Base-by-base conservation (phyloP, 92 coral and sea anemone genomes). In the Muricea muricata region DNA sequence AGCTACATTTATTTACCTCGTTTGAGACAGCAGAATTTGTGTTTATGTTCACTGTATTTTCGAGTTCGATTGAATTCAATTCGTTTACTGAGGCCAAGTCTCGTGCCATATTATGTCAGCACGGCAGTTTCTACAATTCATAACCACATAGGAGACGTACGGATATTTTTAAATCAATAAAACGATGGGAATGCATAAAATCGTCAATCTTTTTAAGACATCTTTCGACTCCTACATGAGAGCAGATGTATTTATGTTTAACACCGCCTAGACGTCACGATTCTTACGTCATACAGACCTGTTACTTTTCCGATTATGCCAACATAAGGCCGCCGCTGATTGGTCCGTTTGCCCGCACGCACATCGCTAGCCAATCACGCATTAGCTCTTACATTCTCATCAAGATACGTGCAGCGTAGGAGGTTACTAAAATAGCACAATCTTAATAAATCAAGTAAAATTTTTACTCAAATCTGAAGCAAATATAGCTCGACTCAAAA, bases 181-280 rank as follows among this genome's bases (percentile, higher is more conserved):
- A 48, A 57, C 65, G 33, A 35, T 15, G 31, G 6, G 12, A 74
- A 78, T 28, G 40, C 10, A 50, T 75, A 75, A 50, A 75, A 13
- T 75, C 61, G 24, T 28, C 65, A 57, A 75, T 50, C 80, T 75
- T 75, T 75, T n/a, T 52, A 13, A 65, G 28, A 9, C 70, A 78
- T 63, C 70, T 63, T 54, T 25, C 25, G 58, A 78, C 83, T 58
- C 83, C 69, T 34, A 61, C 56, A 78, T 45, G 31, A 33, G 65
- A 78, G 83, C 83, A 78, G 83, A 78, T 78, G 83, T 57, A 78
- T 78, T 70, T 65, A 78, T 78, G 83, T 78, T 56, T 29, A 78
- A 78, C 83, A 78, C 70, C 35, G 71, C 71, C 50, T 25, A 78
- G 20, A 78, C 83, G 83, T 78, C 83, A 78, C 70, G 23, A 29